phyloP scores from a whole-genome alignment of 2,113 vertebrate genomes.

The Xiphophorus hellerii region DNA sequence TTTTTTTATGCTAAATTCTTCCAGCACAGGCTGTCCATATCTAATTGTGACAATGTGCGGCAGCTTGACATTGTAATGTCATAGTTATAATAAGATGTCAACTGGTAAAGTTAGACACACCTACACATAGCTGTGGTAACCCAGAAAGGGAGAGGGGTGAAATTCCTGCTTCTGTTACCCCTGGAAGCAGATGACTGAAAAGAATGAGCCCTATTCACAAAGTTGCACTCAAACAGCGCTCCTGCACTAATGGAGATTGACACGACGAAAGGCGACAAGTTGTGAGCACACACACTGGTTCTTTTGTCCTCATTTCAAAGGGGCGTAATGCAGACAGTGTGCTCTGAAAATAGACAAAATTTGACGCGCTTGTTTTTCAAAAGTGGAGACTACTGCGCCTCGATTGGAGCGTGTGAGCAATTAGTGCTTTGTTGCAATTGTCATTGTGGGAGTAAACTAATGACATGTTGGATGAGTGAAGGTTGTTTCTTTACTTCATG shows the following conservation, averaged over 20 bases:
- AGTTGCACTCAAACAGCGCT: constrained; percentile 62
- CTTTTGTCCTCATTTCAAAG: constrained; percentile 60
- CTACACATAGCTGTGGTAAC: constrained; percentile 44
- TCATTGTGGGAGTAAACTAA: constrained; percentile 38
- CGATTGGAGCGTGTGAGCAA: constrained; percentile 60
- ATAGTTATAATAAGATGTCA: constrained; percentile 48
- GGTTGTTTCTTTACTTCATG: constrained; percentile 8
- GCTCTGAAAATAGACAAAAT: constrained; percentile 58
- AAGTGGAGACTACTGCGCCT: constrained; percentile 48
- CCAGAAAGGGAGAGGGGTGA: constrained; percentile 35
- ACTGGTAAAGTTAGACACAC: constrained; percentile 34
- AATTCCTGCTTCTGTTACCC: constrained; percentile 67
- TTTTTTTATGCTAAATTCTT: neutral
- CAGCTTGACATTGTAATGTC: neutral
- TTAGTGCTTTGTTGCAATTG: constrained; percentile 53
- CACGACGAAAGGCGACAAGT: constrained; percentile 71
- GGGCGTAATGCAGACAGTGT: constrained; percentile 56
- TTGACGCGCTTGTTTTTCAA: constrained; percentile 62
- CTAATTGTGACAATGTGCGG: constrained; percentile 8
- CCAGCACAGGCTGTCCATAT: neutral
- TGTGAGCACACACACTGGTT: constrained; percentile 67
- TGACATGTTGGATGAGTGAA: constrained; percentile 14
- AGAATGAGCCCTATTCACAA: constrained; percentile 76
- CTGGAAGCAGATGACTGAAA: constrained; percentile 63
- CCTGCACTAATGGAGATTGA: constrained; percentile 75